A percentile compares a stretch with the other conserved stretches of the same genome.
These are phyloP conservation scores for Neelides folsomi DNA, from an alignment of 2,888 invertebrate species.

Conservation along the genomic window DNA sequence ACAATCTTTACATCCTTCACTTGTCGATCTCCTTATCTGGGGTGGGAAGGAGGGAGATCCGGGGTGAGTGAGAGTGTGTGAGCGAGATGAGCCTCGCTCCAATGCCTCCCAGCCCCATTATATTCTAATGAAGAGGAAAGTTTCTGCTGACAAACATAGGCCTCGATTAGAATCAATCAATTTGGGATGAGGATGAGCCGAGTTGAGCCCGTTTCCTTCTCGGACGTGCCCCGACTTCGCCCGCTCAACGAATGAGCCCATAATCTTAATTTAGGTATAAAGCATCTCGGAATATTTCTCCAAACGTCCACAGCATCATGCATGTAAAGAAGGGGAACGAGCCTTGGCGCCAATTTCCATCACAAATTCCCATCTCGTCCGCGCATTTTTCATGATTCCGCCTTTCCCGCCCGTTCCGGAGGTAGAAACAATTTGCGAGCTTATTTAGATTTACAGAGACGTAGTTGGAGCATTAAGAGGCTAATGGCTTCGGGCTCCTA, in stretches of 20 bases:
- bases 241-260: neutral
- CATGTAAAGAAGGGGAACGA: conserved; percentile 16
- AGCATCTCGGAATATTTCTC: conserved; percentile 13
- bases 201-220: conserved; percentile 3
- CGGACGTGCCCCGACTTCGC: no score
- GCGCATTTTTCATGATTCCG: conserved; percentile 19
- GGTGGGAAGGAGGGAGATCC: neutral
- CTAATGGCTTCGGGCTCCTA: neutral
- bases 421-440: conserved; percentile 9
- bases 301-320: conserved; percentile 10
- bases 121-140: conserved; percentile 18
- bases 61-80: neutral
- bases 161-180: conserved; percentile 16
- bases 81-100: neutral
- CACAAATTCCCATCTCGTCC: conserved; percentile 12
- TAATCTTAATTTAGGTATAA: conserved; percentile 20
- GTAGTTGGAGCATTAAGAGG: neutral
- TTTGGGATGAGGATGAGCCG: conserved; percentile 6
- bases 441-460: neutral
- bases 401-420: conserved; percentile 1
- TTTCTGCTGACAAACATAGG: conserved; percentile 13
- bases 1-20: conserved; percentile 5
- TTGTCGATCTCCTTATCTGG: neutral
- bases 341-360: neutral
- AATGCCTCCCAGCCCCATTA: conserved; percentile 12